Evolutionary conservation across 2,797 vertebrate species (phyloP), one percentile per base, ranked within the genome.

Genomic region (Paratrypauchen microcephalus): DNA sequence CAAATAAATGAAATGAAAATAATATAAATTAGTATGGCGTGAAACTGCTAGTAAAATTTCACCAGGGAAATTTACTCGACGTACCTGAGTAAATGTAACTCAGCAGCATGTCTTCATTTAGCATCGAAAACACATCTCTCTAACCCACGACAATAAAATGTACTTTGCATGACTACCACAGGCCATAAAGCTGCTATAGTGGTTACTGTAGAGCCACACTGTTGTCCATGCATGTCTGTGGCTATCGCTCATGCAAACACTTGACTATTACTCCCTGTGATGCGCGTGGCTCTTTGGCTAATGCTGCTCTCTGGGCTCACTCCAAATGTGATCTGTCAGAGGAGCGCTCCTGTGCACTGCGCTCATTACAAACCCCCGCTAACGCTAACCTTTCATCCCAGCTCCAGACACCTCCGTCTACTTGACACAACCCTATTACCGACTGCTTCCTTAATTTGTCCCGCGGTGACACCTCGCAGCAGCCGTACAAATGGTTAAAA

Each of bases 391-490:
- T 88, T 88, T 89, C 86, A 92, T 79, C 85, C 79, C 68, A 83
- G 86, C 86, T 74, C 87, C 84, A 83, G 12, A 66, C 86, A 88
- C 87, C 88, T 91, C 83, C 83, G 83, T 90, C 87, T 89, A 88
- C 86, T 88, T 88, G 88, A 89, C 89, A 86, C 85, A 84, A 89
- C 86, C 89, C 90, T 83, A 90, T 92, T 92, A 88, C 86, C 60
- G 11, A 16, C 60, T 48, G 78, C 81, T 85, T 82, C 88, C 83
- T 85, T 91, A 88, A 91, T 91, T 90, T 85, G 83, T 91, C 86
- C 86, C 47, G 57, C 70, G 79, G 58, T 87, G 90, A 90, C 89
- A 90, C 84, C 62, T 82, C 69, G 28, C 86, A 79, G 86, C 87
- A 45, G 60, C 36, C 82, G 79, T 81, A 81, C 81, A 87, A 89